Percentiles rank a stretch among this genome's conserved stretches.
phyloP scores from a whole-genome alignment of 2,797 vertebrate species.

The Tarsius wallacei region DNA sequence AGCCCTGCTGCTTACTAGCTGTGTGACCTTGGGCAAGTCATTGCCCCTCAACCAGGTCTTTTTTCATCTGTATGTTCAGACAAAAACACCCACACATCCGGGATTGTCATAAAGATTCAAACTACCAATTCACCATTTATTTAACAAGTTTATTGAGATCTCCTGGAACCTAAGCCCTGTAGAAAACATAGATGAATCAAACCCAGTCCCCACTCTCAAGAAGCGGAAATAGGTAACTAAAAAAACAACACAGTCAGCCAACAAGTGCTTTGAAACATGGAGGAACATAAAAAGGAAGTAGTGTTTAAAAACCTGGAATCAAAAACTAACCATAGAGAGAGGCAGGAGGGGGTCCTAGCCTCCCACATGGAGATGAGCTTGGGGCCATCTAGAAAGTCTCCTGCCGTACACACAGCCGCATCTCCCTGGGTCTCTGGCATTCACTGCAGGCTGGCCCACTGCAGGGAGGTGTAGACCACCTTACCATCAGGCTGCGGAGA shows the following conservation, averaged over 20 bases:
- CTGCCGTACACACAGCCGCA: not conserved
- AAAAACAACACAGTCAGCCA: constrained; percentile 5
- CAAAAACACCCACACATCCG: not conserved
- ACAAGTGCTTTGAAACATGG: not conserved
- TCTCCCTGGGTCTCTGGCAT: not conserved
- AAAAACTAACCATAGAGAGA: not conserved
- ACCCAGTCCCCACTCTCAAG: not conserved
- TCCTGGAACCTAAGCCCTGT: not conserved
- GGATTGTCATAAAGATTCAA: not conserved
- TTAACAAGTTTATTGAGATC: constrained; percentile 77
- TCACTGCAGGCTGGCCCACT: constrained; percentile 95
- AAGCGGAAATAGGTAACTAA: constrained; percentile 34
- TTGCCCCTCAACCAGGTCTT: not conserved
- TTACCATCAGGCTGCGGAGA: constrained; percentile 86
- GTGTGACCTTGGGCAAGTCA: not conserved
- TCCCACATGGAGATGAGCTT: not conserved
- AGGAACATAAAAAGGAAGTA: not conserved
- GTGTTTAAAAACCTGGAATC: not conserved
- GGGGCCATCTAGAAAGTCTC: not conserved
- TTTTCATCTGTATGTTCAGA: not conserved
- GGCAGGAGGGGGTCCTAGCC: not conserved
- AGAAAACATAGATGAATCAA: constrained; percentile 59
- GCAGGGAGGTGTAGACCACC: constrained; percentile 94
- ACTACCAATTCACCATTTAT: constrained; percentile 25
- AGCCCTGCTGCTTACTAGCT: not conserved